Evolutionary conservation across 2,888 invertebrate genomes (phyloP), one percentile per base, ranked within the genome.

Genomic region (Drosophila dives): DNA sequence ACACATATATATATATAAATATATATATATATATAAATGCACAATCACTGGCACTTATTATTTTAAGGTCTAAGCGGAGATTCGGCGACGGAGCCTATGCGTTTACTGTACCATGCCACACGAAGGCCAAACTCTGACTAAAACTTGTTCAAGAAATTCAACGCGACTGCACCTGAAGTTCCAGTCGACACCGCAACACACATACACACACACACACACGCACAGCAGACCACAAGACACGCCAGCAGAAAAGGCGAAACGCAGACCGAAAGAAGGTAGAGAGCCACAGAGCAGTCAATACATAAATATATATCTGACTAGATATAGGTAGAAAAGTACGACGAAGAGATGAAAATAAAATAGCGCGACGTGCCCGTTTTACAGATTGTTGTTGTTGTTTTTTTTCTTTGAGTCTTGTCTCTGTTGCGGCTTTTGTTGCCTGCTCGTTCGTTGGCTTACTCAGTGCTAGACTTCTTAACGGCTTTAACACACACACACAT

Each of bases 81-180:
- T 56, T 68, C 81, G 53, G 73, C 73, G 59, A 26, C 80, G 68
- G 64, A 66, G 60, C 66, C 67, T 66, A 82, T 76, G 79, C 91
- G 91, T 83, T 89, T 88, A 92, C 91, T 91, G 90, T 92, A 93
- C 93, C 92, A 92, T 91, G 90, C 92, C 90, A 91, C 83, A 91
- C 92, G 92, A 92, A 92, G 92, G 92, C 92, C 92, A 92, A 92
- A 92, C 92, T 92, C 91, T 91, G 91, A 93, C 93, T 93, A 89
- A 91, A 93, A 92, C 90, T 91, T 80, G 92, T 91, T 90, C 83
- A 81, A 89, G 91, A 90, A 89, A 92, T 82, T 82, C 84, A 84
- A 75, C 75, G 68, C 83, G 74, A 63, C 86, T 90, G 86, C 86
- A 86, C 86, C 86, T 90, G 90, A 87, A 88, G 80, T 89, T 76